Evolutionary conservation across 1,140 invertebrate species (phyloP).

Genomic region (Drosophila ananassae): DNA sequence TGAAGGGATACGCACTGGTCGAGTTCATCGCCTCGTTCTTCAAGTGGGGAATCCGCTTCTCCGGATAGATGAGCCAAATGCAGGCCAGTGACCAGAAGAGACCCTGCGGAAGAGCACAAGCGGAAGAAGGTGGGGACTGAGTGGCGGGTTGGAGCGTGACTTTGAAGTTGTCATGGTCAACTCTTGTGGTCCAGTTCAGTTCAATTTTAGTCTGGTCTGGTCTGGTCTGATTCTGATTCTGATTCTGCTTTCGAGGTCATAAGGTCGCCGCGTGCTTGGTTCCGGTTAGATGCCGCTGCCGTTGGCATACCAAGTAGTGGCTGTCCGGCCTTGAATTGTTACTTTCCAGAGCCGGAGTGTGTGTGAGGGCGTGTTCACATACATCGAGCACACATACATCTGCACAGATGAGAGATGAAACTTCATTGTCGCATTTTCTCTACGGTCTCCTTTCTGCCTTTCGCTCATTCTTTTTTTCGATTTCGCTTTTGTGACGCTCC

Average conservation of each 20-base stretch:
- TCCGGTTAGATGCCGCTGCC: slow-evolving; percentile 43
- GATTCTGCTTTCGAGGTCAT: slow-evolving; percentile 60
- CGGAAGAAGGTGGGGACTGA: slow-evolving; percentile 2
- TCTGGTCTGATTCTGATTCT: slow-evolving; percentile 19
- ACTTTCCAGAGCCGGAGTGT: slow-evolving; percentile 33
- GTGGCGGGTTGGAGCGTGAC: slow-evolving; percentile 16
- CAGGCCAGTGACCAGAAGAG: slow-evolving; percentile 90
- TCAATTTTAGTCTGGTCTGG: slow-evolving; percentile 4
- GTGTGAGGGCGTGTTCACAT: slow-evolving; percentile 18
- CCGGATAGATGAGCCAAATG: slow-evolving; percentile 88
- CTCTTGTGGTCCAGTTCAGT: slow-evolving; percentile 1
- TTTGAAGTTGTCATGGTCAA: slow-evolving; percentile 42
- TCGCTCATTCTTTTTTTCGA: slow-evolving; percentile 20
- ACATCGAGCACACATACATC: background rate
- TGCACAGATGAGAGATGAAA: slow-evolving; percentile 36
- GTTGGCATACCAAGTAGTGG: slow-evolving; percentile 67
- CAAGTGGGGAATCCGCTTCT: slow-evolving; percentile 88
- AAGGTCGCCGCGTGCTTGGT: slow-evolving; percentile 59
- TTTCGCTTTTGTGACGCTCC: slow-evolving; percentile 30
- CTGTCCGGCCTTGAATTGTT: slow-evolving; percentile 65
- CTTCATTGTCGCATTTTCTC: slow-evolving; percentile 76
- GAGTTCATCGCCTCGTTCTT: slow-evolving; percentile 87
- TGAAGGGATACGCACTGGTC: slow-evolving; percentile 87
- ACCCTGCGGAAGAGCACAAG: slow-evolving; percentile 85
- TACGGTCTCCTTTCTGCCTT: slow-evolving; percentile 20